Percentiles rank a stretch among this genome's conserved stretches.
These are phyloP conservation scores for Sardinella longiceps DNA, from an alignment of 2,797 vertebrate species.

Conservation along the genomic window DNA sequence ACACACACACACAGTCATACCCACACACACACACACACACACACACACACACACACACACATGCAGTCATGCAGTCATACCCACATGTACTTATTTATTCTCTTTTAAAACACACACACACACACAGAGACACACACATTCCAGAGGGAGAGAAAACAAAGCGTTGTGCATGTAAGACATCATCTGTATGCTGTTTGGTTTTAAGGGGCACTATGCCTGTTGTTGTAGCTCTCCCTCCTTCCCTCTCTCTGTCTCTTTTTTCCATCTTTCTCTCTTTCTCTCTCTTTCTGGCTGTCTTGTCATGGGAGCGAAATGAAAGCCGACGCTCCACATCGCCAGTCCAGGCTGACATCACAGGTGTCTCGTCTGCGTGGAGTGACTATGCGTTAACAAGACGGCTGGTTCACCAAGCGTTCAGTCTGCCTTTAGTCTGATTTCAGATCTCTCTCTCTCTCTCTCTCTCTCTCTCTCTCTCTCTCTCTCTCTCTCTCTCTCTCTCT, in stretches of 20 bases:
- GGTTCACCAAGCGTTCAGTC: conserved; percentile 23
- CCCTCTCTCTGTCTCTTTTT: no score
- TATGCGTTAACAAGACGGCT: conserved; percentile 39
- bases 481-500: neutral
- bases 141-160: neutral
- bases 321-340: neutral
- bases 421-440: neutral
- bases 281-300: neutral
- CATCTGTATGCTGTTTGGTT: neutral
- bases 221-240: neutral
- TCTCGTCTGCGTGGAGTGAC: neutral
- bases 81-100: no score
- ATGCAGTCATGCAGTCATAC: neutral
- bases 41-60: neutral
- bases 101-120: neutral
- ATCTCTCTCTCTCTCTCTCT: neutral
- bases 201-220: neutral
- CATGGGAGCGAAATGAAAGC: neutral
- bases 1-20: neutral
- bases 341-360: conserved; percentile 17
- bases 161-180: neutral
- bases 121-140: neutral
- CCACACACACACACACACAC: neutral
- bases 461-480: neutral
- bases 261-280: neutral